Evolutionary conservation across 1,140 invertebrate genomes (phyloP), one percentile per base, ranked within the genome.

Genomic region (Polypedilum vanderplanki): DNA sequence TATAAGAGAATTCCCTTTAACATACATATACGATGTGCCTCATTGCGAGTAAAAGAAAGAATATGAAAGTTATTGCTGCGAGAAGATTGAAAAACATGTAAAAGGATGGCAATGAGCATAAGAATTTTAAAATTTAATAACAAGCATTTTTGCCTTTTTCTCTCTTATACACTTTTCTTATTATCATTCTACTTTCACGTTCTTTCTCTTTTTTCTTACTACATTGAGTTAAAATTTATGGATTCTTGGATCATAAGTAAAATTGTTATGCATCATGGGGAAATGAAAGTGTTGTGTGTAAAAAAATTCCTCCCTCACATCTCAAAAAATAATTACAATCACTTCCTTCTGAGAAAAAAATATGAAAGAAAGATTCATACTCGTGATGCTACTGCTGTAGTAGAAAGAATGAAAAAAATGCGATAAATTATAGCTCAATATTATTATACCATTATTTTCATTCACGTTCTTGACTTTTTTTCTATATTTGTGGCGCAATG

Each of bases 61-160:
- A 5, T n/a, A 57, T 12, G 46, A 57, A 57, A 57, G n/a, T 57
- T 57, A 57, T 57, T 57, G 46, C 46, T n/a, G n/a, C n/a, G 46
- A 57, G 46, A 57, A 57, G 46, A 57, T 57, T 57, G 46, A 57
- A 57, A 57, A 57, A 57, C 46, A 57, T 57, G 46, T 57, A 57
- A 57, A 57, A 57, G 46, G 46, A 57, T 57, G 46, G 46, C 46
- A 57, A 57, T 57, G 46, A 57, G 46, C 46, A 57, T n/a, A 57
- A 57, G 46, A 57, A 57, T 57, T 57, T 57, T 57, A 57, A 57
- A 57, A 57, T 57, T 57, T 57, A 57, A 57, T 57, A 57, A 57
- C 12, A 57, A 57, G 46, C 46, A 57, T 57, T 57, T 46, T 57
- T 57, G 46, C 46, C n/a, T 57, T n/a, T 57, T 46, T n/a, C 12